These are phyloP conservation scores for Nysson spinosus DNA, from an alignment of 2,888 invertebrate genomes.

Conservation along the genomic window DNA sequence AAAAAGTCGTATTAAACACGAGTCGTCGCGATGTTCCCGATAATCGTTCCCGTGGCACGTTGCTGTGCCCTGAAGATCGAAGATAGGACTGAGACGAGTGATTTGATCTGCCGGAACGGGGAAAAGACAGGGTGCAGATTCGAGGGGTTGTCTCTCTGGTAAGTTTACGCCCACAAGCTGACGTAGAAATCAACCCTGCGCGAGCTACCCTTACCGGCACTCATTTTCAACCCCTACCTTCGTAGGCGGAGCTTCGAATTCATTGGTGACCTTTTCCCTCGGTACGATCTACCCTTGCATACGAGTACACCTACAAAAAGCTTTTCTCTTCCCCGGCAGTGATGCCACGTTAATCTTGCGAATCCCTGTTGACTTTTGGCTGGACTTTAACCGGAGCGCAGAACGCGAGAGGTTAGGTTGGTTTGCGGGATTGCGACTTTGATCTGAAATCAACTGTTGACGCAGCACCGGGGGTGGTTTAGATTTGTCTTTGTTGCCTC, in stretches of 20 bases:
- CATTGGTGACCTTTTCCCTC: conserved; percentile 54
- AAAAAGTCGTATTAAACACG: too few relatives aligned
- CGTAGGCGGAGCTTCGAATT: conserved; percentile 66
- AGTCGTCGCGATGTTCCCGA: conserved; percentile 13
- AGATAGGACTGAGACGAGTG: conserved; percentile 66
- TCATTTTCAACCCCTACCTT: conserved; percentile 55
- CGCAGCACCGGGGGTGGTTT: too few relatives aligned
- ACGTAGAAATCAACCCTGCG: conserved; percentile 64
- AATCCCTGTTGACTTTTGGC: conserved; percentile 5
- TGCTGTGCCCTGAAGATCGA: conserved; percentile 57
- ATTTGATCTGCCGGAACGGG: conserved; percentile 64
- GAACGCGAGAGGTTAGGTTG: too few relatives aligned
- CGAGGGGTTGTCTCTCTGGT: conserved; percentile 65
- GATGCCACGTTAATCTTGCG: conserved; percentile 34
- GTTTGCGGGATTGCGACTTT: too few relatives aligned
- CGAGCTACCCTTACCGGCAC: conserved; percentile 54
- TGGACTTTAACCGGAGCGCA: too few relatives aligned
- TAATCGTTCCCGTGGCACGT: conserved; percentile 26
- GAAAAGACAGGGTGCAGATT: conserved; percentile 53
- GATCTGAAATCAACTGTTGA: too few relatives aligned
- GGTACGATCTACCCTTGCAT: conserved; percentile 7
- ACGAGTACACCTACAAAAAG: conserved; percentile 37
- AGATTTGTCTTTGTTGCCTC: too few relatives aligned
- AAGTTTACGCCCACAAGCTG: conserved; percentile 68
- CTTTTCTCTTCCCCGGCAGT: conserved; percentile 17